These are phyloP conservation scores for Arrhamphus sclerolepis DNA, from an alignment of 2,797 vertebrate species.

Conservation along the genomic window DNA sequence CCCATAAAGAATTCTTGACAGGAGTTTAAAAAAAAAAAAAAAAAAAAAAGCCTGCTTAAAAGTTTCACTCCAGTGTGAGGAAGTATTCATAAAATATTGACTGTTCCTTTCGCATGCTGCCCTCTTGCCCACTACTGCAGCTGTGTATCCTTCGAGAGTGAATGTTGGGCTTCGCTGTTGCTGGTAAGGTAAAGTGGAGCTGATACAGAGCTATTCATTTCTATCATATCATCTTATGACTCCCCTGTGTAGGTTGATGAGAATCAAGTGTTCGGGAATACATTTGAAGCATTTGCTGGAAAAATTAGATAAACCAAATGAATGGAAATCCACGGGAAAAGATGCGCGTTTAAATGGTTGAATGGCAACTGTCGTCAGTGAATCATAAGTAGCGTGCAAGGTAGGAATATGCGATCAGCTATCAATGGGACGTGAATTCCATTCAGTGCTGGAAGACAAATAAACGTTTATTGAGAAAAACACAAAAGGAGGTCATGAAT, in stretches of 20 bases:
- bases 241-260: constrained; percentile 69
- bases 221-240: constrained; percentile 67
- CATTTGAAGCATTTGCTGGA: constrained; percentile 81
- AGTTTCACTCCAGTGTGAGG: constrained; percentile 15
- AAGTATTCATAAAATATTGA: constrained; percentile 35
- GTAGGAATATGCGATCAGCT: constrained; percentile 62
- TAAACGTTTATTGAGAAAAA: constrained; percentile 43
- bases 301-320: constrained; percentile 82
- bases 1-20: constrained; percentile 26
- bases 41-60: constrained; percentile 10
- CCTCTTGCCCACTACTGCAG: constrained; percentile 14
- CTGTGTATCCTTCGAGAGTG: constrained; percentile 36
- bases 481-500: constrained; percentile 41
- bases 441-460: constrained; percentile 55
- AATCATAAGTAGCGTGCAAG: constrained; percentile 62
- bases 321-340: constrained; percentile 71
- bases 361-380: constrained; percentile 59
- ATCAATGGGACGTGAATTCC: constrained; percentile 68
- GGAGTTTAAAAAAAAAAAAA: not conserved
- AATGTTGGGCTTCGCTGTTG: constrained; percentile 23
- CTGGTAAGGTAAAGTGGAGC: constrained; percentile 55
- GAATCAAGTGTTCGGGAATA: constrained; percentile 76
- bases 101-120: constrained; percentile 19
- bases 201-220: constrained; percentile 77
- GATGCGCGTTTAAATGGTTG: constrained; percentile 61